These are phyloP conservation scores for Gasterosteus aculeatus DNA, from an alignment of 2,113 vertebrate species.

Conservation along the genomic window DNA sequence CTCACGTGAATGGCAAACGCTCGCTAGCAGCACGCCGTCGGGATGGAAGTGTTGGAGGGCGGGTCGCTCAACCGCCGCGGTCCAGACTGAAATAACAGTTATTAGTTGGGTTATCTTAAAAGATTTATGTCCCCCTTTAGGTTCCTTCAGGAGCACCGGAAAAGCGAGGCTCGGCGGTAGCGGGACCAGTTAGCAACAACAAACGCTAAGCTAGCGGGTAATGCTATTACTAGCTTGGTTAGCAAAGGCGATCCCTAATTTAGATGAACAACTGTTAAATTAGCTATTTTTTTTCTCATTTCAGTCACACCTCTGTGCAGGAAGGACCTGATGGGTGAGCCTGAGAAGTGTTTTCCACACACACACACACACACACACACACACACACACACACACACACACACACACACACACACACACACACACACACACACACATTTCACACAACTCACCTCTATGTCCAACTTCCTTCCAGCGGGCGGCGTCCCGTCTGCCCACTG, in stretches of 20 bases:
- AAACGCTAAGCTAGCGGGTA: too few relatives aligned
- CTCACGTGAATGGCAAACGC: neutral
- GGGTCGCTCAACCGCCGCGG: neutral
- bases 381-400: too few relatives aligned
- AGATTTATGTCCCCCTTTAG: neutral
- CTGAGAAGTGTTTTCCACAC: slow-evolving; percentile 19
- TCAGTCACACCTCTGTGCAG: slow-evolving; percentile 28
- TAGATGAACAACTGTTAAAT: too few relatives aligned
- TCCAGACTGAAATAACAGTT: neutral
- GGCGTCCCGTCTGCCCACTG: slow-evolving; percentile 6
- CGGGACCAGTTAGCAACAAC: too few relatives aligned
- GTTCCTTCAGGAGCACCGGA: neutral
- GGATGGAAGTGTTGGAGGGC: neutral
- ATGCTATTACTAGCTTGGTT: too few relatives aligned
- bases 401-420: neutral
- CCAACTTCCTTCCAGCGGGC: slow-evolving; percentile 40
- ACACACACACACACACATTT: too few relatives aligned
- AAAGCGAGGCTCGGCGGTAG: too few relatives aligned
- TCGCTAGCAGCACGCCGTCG: neutral
- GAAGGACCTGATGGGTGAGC: slow-evolving; percentile 49
- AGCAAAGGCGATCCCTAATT: too few relatives aligned
- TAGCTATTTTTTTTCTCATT: neutral
- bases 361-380: neutral
- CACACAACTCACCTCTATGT: slow-evolving; percentile 17
- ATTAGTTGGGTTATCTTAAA: too few relatives aligned